A percentile compares a stretch with the other conserved stretches of the same genome.
These are phyloP conservation scores for Hyperopisus bebe DNA, from an alignment of 2,113 vertebrate genomes.

Conservation along the genomic window DNA sequence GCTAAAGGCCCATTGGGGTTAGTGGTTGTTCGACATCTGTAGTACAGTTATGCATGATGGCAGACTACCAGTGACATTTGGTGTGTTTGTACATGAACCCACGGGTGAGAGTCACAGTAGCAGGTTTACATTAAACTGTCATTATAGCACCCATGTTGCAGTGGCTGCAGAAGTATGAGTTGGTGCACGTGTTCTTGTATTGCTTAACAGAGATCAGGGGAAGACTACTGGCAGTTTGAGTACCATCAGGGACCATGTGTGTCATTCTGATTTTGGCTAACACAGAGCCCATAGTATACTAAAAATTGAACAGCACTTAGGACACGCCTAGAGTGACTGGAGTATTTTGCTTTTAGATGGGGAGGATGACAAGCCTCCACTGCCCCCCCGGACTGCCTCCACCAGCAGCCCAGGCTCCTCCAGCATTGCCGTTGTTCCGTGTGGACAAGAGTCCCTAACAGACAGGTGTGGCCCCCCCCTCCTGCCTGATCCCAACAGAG, in stretches of 20 bases:
- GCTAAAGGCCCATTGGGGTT: not conserved
- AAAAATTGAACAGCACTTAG: not conserved
- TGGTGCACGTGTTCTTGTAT: not conserved
- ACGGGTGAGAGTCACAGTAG: not conserved
- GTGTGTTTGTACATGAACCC: not conserved
- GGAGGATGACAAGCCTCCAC: constrained; percentile 86
- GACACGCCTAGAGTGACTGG: not conserved
- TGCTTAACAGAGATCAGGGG: not conserved
- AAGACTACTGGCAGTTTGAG: not conserved
- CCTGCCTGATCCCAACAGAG: not conserved
- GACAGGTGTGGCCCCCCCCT: constrained; percentile 63
- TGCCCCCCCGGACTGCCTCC: constrained; percentile 82
- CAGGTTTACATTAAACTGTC: not conserved
- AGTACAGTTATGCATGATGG: not conserved
- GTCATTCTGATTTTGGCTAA: not conserved
- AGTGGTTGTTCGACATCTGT: not conserved
- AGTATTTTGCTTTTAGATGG: constrained; percentile 64
- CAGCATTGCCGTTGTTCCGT: constrained; percentile 19
- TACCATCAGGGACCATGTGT: not conserved
- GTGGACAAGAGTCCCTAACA: constrained; percentile 50
- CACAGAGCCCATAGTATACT: not conserved
- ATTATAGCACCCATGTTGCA: not conserved
- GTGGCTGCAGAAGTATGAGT: not conserved
- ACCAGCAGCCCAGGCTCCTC: constrained; percentile 60
- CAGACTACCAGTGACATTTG: not conserved